These are phyloP conservation scores for Antechinus stuartii DNA, from an alignment of 2,113 vertebrate genomes.

Conservation along the genomic window DNA sequence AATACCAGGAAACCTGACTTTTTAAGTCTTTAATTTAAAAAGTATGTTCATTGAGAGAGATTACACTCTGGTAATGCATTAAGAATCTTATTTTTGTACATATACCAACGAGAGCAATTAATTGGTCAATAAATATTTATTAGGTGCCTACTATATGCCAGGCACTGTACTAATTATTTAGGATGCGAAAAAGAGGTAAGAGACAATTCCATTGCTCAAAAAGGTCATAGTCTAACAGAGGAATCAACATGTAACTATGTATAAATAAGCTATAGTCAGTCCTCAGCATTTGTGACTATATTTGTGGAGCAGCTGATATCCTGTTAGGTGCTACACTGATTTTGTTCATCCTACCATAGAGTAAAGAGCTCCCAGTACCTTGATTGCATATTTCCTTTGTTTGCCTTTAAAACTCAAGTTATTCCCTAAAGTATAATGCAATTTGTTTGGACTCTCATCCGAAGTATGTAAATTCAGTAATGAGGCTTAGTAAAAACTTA, in stretches of 20 bases:
- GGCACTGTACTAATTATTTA: background rate
- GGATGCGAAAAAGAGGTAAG: background rate
- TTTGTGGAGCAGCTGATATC: background rate
- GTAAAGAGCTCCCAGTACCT: background rate
- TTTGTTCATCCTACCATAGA: background rate
- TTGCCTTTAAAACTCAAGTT: background rate
- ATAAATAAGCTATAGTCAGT: background rate
- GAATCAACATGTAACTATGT: background rate
- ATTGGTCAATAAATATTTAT: background rate
- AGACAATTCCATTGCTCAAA: background rate
- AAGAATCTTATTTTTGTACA: background rate
- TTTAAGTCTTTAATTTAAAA: background rate
- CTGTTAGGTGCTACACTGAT: background rate
- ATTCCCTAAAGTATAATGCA: background rate
- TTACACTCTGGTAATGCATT: background rate
- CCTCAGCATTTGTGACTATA: background rate
- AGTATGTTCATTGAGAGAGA: background rate
- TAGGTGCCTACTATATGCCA: background rate
- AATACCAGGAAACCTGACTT: background rate
- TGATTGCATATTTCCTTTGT: background rate
- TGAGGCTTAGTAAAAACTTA: background rate
- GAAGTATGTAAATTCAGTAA: background rate
- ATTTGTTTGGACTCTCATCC: background rate
- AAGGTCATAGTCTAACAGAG: background rate
- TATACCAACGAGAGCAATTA: background rate